Percentiles rank a stretch among this genome's conserved stretches.
These are phyloP conservation scores for Oedothorax gibbosus DNA, from an alignment of 1,140 invertebrate genomes.

Conservation along the genomic window DNA sequence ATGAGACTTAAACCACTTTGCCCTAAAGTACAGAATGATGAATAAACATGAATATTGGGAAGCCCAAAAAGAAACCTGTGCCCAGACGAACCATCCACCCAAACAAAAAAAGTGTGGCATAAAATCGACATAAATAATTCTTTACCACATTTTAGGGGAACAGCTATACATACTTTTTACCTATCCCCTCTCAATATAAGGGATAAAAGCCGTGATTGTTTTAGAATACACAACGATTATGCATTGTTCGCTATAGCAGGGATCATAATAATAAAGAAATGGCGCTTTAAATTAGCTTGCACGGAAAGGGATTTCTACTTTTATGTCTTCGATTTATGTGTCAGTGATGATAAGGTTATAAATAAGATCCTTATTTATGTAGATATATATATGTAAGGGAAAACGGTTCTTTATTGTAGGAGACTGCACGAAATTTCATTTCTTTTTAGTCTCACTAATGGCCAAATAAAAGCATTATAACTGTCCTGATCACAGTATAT, in stretches of 20 bases:
- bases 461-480: constrained; percentile 61
- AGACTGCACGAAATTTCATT: constrained; percentile 55
- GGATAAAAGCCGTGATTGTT: constrained; percentile 48
- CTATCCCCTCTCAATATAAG: background rate
- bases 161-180: background rate
- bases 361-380: constrained; percentile 59
- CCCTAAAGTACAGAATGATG: too few relatives aligned
- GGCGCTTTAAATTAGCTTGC: constrained; percentile 57
- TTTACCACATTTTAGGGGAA: constrained; percentile 3
- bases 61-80: too few relatives aligned
- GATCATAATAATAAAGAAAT: constrained; percentile 57
- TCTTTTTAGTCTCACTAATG: constrained; percentile 51
- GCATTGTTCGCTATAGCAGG: constrained; percentile 46
- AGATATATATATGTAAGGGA: constrained; percentile 12
- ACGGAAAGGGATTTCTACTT: constrained; percentile 50
- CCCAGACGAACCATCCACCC: too few relatives aligned
- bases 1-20: too few relatives aligned
- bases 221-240: constrained; percentile 44
- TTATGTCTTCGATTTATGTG: constrained; percentile 61
- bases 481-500: constrained; percentile 56
- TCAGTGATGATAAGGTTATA: constrained; percentile 61
- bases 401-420: background rate
- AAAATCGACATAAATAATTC: constrained; percentile 59
- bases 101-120: constrained; percentile 12
- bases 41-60: too few relatives aligned